Evolutionary conservation across 2,113 vertebrate species (phyloP).

Genomic region (Dromiciops gliroides): DNA sequence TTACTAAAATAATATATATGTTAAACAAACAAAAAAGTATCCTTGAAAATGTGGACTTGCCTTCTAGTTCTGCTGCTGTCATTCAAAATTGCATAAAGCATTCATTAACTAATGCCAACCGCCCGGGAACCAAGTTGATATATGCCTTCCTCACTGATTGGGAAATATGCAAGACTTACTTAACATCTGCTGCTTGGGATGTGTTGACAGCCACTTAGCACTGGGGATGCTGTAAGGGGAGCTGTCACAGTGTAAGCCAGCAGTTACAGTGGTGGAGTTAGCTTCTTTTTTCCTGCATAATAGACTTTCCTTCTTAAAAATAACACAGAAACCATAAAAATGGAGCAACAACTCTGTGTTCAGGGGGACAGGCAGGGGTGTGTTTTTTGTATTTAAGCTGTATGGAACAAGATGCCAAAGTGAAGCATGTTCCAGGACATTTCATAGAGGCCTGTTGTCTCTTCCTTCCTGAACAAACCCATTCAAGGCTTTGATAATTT

Average conservation of each 20-base stretch:
- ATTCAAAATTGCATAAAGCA: conserved; percentile 46
- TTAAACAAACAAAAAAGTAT: conserved; percentile 16
- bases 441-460: background rate
- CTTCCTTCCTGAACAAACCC: background rate
- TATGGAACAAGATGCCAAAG: background rate
- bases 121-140: conserved; percentile 60
- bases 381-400: background rate
- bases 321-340: background rate
- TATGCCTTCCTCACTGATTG: conserved; percentile 54
- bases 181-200: conserved; percentile 54
- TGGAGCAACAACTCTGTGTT: background rate
- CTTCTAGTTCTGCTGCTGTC: conserved; percentile 54
- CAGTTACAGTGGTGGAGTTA: conserved; percentile 1
- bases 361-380: background rate
- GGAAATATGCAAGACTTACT: conserved; percentile 47
- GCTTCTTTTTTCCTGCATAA: conserved; percentile 32
- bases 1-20: conserved; percentile 49
- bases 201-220: conserved; percentile 46
- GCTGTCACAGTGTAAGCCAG: background rate
- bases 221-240: background rate
- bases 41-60: background rate
- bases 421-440: background rate
- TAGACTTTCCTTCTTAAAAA: background rate
- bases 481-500: background rate
- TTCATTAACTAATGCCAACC: conserved; percentile 65